Evolutionary conservation across 2,888 invertebrate species (phyloP).

Genomic region (Drosophila recens): DNA sequence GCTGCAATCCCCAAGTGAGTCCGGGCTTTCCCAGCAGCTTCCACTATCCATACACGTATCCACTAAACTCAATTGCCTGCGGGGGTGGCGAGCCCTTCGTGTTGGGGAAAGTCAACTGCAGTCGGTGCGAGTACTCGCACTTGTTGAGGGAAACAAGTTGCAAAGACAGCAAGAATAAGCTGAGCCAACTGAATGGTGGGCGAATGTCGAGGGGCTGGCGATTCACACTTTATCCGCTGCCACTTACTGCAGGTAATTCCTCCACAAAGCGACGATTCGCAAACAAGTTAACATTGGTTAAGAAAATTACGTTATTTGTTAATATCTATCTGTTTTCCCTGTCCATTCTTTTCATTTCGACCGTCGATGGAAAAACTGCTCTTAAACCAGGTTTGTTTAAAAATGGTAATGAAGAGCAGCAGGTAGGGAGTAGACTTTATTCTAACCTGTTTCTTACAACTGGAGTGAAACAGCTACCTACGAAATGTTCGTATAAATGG

Average conservation of each 20-base stretch:
- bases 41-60: conserved; percentile 54
- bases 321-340: neutral
- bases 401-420: neutral
- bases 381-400: neutral
- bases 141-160: conserved; percentile 32
- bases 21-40: neutral
- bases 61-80: conserved; percentile 70
- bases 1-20: conserved; percentile 32
- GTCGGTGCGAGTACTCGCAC: conserved; percentile 23
- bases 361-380: neutral
- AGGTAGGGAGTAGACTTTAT: neutral
- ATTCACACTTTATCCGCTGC: conserved; percentile 37
- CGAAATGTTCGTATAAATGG: neutral
- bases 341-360: neutral
- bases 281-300: neutral
- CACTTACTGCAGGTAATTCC: conserved; percentile 59
- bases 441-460: conserved; percentile 13
- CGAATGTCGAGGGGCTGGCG: conserved; percentile 33
- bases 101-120: conserved; percentile 33
- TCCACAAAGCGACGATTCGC: neutral
- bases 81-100: conserved; percentile 33
- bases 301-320: neutral
- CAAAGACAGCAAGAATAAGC: conserved; percentile 5
- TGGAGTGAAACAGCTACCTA: neutral
- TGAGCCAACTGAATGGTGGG: conserved; percentile 15